A percentile compares a stretch with the other conserved stretches of the same genome.
phyloP scores from a whole-genome alignment of 2,888 invertebrate species.

The Papilio gigon region DNA sequence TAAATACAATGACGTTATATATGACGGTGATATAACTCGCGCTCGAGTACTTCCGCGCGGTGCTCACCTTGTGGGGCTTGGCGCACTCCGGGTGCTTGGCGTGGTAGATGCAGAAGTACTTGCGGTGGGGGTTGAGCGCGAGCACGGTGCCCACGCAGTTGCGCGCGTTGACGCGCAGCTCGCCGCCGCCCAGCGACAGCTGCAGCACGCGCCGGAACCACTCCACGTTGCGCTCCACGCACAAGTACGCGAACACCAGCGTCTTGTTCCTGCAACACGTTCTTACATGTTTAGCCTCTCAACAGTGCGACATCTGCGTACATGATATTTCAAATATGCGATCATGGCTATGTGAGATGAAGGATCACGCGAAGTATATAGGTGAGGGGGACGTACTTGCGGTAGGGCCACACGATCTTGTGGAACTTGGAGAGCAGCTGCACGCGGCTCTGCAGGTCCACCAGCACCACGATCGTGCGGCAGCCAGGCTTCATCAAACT shows the following conservation, averaged over 20 bases:
- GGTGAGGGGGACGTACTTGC: constrained; percentile 89
- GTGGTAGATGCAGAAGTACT: constrained; percentile 99
- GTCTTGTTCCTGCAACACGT: constrained; percentile 92
- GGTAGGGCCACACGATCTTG: constrained; percentile 96
- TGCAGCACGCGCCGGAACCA: constrained; percentile 97
- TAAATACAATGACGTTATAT: too few species aligned
- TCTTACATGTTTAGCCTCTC: background rate
- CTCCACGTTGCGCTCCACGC: constrained; percentile 93
- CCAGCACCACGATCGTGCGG: constrained; percentile 94
- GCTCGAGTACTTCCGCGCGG: too few species aligned
- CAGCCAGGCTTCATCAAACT: constrained; percentile 96
- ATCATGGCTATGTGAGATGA: too few species aligned
- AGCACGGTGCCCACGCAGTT: constrained; percentile 98
- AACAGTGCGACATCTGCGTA: too few species aligned
- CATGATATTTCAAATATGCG: too few species aligned
- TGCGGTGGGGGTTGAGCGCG: constrained; percentile 96
- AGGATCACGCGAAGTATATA: too few species aligned
- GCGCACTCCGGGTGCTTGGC: constrained; percentile 94
- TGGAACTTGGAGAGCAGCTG: constrained; percentile 95
- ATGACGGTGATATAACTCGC: too few species aligned
- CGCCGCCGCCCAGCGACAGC: constrained; percentile 89
- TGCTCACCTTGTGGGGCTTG: constrained; percentile 85
- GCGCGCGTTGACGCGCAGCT: constrained; percentile 95
- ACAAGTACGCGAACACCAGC: constrained; percentile 95
- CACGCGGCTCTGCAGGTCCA: constrained; percentile 93